Base-by-base conservation (phyloP, 2,888 invertebrate species). In the Drosophila fulvimacula region DNA sequence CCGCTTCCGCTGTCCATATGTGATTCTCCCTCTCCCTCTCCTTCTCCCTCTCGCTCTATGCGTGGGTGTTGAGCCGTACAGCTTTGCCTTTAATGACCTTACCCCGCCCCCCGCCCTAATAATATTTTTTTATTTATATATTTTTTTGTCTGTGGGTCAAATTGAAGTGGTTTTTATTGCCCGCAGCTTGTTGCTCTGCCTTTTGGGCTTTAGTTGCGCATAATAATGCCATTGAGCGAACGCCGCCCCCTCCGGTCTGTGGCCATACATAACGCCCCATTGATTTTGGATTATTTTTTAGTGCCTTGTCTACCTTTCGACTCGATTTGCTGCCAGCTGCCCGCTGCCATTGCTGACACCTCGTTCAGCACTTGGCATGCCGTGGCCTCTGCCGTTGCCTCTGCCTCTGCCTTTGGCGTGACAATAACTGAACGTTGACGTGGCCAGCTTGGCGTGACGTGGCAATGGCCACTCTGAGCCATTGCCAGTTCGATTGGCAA, bases 231-330 rank as follows among this genome's bases (percentile, higher is more conserved):
- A 88, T 85, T 85, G 67, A 30, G 60, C 46, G 41, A 51, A 3
- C 13, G 11, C 24, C 11, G 15, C 1, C 2, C 9, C n/a, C 10
- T 7, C 38, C 19, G 0, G 32, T 15, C 60, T 24, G 6, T 36
- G 32, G 41, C 42, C 73, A 80, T 83, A 69, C 81, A 88, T 82
- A 79, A 82, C 87, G 89, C 87, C 87, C 87, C 84, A 87, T 87
- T 87, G 89, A 77, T 75, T 89, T 85, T 86, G 89, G 87, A 87
- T 87, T 87, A 89, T 87, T 82, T 88, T 88, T 86, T 85, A 74
- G 75, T 81, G 88, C 71, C 82, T 76, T 76, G 73, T 75, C 73
- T 84, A 88, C 88, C 86, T 88, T 81, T 76, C 68, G 60, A 66
- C 79, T 60, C 59, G 68, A 15, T 24, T 24, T 49, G 19, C 48